Conservation (phyloP, 2,888 invertebrate genomes). For the Patella caerulea region DNA sequence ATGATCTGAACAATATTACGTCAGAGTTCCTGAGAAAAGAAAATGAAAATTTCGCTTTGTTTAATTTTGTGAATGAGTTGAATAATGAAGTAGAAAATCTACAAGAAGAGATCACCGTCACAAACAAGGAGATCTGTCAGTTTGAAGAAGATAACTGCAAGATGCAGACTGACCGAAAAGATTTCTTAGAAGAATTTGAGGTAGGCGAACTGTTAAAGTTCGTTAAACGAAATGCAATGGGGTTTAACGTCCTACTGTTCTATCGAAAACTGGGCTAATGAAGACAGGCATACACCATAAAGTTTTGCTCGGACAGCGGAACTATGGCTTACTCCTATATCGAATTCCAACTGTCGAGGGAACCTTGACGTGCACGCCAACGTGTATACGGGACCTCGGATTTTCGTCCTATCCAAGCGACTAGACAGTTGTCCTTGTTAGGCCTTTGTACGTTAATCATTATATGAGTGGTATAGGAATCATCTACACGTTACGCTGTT, state of each 20-base stretch:
- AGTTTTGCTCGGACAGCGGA: too few species aligned
- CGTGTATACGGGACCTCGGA: too few species aligned
- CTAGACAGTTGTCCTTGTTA: too few species aligned
- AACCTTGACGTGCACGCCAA: too few species aligned
- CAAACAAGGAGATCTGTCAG: constrained; percentile 71
- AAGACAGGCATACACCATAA: too few species aligned
- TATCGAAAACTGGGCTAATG: neutral
- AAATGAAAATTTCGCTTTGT: constrained; percentile 90
- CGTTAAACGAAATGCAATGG: neutral
- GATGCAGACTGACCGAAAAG: constrained; percentile 42
- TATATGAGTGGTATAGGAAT: too few species aligned
- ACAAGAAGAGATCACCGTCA: constrained; percentile 69
- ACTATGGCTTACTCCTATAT: too few species aligned
- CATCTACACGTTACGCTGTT: too few species aligned
- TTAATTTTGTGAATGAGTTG: constrained; percentile 87
- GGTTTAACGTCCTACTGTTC: neutral
- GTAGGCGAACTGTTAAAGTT: constrained; percentile 22
- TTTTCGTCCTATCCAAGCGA: too few species aligned
- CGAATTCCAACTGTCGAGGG: too few species aligned
- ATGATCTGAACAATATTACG: constrained; percentile 74
- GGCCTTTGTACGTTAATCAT: too few species aligned
- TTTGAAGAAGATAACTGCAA: constrained; percentile 53
- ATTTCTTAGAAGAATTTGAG: constrained; percentile 51
- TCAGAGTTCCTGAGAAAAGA: constrained; percentile 84
- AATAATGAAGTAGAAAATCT: constrained; percentile 74